A percentile compares a stretch with the other conserved stretches of the same genome.
These are phyloP conservation scores for Quadroppia sp. DNA, from an alignment of 2,888 invertebrate species.

Conservation along the genomic window DNA sequence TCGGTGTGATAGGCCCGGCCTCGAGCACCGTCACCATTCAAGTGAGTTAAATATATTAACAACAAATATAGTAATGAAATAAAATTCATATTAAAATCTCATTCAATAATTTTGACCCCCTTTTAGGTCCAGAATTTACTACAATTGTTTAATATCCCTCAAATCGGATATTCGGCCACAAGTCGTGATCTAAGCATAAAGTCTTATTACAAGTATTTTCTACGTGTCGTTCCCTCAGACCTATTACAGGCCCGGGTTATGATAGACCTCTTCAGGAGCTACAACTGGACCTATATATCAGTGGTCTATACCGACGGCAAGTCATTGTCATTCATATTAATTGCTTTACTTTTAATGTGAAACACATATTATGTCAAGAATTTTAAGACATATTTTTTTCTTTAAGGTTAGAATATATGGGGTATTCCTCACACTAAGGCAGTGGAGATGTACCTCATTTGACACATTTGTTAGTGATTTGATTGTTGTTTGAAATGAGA, in stretches of 20 bases:
- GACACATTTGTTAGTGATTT: no score
- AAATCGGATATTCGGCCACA: conserved; percentile 73
- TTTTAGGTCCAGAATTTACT: conserved; percentile 68
- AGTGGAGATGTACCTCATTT: no score
- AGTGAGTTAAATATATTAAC: conserved; percentile 36
- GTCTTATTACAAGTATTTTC: conserved; percentile 68
- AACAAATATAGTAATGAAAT: no score
- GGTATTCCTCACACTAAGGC: no score
- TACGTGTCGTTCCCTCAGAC: conserved; percentile 73
- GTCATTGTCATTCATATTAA: conserved; percentile 47
- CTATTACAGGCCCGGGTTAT: conserved; percentile 70
- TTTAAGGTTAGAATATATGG: no score
- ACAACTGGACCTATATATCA: conserved; percentile 75
- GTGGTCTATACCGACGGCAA: conserved; percentile 70
- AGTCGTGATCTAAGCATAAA: conserved; percentile 70
- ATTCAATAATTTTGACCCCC: background rate
- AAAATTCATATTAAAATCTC: no score
- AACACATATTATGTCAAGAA: no score
- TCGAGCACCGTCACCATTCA: conserved; percentile 65
- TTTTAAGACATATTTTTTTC: no score
- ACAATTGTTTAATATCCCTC: conserved; percentile 63
- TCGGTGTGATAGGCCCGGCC: conserved; percentile 71
- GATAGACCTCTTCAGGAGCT: conserved; percentile 63
- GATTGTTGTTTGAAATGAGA: no score
- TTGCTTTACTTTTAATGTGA: no score